phyloP scores from a whole-genome alignment of 2,888 invertebrate species.

The Falcaria lacertinaria region DNA sequence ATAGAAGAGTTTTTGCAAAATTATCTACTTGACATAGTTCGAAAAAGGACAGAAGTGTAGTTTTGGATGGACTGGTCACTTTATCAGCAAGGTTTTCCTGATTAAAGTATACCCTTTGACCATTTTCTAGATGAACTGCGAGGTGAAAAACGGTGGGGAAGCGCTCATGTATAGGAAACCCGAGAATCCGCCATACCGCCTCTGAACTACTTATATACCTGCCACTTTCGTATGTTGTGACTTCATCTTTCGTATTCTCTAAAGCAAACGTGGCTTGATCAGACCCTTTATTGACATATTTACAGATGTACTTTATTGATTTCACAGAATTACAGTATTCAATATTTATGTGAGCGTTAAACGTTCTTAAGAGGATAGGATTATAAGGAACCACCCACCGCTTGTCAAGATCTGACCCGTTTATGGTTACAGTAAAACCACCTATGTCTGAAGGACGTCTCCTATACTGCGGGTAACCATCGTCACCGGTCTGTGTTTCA shows the following conservation, averaged over 20 bases:
- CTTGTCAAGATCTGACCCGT: too few species aligned
- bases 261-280: too few species aligned
- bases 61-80: conserved; percentile 15
- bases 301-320: too few species aligned
- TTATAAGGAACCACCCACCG: too few species aligned
- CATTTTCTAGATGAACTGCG: neutral
- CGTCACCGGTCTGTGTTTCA: too few species aligned
- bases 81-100: conserved; percentile 20
- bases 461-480: too few species aligned
- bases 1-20: conserved; percentile 33
- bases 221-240: conserved; percentile 17
- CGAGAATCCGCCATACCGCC: conserved; percentile 9
- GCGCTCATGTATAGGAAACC: conserved; percentile 4
- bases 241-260: conserved; percentile 23
- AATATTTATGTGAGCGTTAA: too few species aligned
- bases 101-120: neutral
- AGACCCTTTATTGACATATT: too few species aligned
- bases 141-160: neutral
- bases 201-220: conserved; percentile 4
- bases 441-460: too few species aligned
- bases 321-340: too few species aligned
- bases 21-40: conserved; percentile 25
- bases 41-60: conserved; percentile 33
- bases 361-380: too few species aligned
- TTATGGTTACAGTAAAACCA: too few species aligned